Conservation (phyloP, 64 coral and sea anemone species). For the Stylophora pistillata region DNA sequence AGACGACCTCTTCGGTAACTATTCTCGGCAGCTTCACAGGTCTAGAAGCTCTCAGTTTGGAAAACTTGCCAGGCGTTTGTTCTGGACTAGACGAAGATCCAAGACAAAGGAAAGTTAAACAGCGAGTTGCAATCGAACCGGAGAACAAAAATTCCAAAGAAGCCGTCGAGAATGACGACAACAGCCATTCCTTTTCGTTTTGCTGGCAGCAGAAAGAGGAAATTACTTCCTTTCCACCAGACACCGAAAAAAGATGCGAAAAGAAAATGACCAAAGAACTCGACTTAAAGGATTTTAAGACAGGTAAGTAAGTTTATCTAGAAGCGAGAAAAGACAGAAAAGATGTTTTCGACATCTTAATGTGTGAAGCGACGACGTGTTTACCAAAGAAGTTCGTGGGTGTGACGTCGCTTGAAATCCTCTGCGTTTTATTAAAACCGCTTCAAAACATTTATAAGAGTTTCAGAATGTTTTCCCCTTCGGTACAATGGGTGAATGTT, state of each 20-base stretch:
- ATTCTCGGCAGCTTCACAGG: too few relatives aligned
- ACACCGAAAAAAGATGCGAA: background rate
- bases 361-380: background rate
- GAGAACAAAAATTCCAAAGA: constrained; percentile 1
- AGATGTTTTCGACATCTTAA: background rate
- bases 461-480: background rate
- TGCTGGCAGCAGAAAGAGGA: background rate
- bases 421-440: background rate
- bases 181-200: background rate
- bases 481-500: background rate
- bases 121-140: background rate
- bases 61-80: background rate
- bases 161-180: constrained; percentile 20
- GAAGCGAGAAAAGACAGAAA: background rate
- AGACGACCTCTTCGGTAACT: background rate
- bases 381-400: background rate
- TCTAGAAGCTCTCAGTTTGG: background rate
- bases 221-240: background rate
- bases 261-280: background rate
- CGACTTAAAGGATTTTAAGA: background rate
- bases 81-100: constrained; percentile 3
- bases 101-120: background rate
- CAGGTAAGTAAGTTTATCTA: background rate
- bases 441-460: background rate
- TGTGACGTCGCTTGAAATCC: background rate